phyloP scores from a whole-genome alignment of 2,113 vertebrate species.

The Podilymbus podiceps region DNA sequence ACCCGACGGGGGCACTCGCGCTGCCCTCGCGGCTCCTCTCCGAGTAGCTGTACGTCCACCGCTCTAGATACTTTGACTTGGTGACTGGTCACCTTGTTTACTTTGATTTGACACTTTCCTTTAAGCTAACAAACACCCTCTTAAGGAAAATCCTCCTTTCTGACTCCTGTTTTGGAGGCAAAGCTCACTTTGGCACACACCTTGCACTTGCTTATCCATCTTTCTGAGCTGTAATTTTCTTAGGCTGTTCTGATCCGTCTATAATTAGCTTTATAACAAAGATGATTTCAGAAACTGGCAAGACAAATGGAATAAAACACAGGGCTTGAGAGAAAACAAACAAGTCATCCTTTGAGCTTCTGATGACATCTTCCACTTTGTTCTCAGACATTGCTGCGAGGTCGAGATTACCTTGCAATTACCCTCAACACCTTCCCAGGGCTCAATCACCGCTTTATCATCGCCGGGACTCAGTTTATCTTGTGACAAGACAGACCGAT shows the following conservation, averaged over 20 bases:
- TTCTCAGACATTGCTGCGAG: neutral
- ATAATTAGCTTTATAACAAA: neutral
- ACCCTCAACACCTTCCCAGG: neutral
- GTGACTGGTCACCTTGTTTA: neutral
- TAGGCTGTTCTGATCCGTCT: neutral
- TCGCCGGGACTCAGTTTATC: neutral
- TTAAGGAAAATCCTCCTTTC: neutral
- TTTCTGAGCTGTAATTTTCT: neutral
- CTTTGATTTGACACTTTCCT: neutral
- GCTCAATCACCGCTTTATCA: rapidly evolving
- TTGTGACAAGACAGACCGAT: neutral
- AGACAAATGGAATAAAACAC: neutral
- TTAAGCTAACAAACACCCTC: neutral
- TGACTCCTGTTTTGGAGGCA: neutral
- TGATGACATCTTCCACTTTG: neutral
- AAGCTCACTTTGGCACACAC: neutral
- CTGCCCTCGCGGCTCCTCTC: neutral
- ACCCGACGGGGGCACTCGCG: rapidly evolving
- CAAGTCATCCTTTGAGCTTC: neutral
- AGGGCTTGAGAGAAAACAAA: neutral
- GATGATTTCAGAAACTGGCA: neutral
- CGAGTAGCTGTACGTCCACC: neutral
- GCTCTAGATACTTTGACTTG: neutral
- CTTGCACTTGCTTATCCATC: neutral
- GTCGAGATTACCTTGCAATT: neutral